Conservation (phyloP, 2,888 invertebrate genomes). For the Danaus chrysippus region DNA sequence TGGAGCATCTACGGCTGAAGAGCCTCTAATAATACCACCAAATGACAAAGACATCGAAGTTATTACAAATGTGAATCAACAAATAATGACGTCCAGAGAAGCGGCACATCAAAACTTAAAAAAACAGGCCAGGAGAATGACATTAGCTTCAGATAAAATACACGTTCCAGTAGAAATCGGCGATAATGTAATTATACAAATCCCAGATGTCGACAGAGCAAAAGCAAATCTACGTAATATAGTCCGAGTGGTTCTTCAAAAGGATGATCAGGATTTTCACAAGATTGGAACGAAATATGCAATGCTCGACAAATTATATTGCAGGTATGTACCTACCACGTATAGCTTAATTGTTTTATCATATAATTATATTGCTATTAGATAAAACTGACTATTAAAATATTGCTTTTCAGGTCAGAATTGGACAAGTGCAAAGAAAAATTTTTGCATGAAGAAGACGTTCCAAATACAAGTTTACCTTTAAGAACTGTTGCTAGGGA, state of each 20-base stretch:
- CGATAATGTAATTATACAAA: too few relatives aligned
- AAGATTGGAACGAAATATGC: conserved; percentile 7
- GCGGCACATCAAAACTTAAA: too few relatives aligned
- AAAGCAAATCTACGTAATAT: conserved; percentile 17
- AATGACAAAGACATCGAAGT: conserved; percentile 19
- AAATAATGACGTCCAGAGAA: conserved; percentile 10
- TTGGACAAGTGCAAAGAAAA: too few relatives aligned
- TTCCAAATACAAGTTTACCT: too few relatives aligned
- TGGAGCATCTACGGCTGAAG: conserved; percentile 13
- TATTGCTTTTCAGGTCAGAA: too few relatives aligned
- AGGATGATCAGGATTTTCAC: conserved; percentile 12
- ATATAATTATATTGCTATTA: conserved; percentile 8
- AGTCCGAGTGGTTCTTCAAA: conserved; percentile 10
- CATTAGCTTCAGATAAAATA: conserved; percentile 16
- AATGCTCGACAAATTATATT: conserved; percentile 13
- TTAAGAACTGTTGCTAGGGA: conserved; percentile 19
- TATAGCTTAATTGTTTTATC: conserved; percentile 9
- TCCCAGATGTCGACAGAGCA: too few relatives aligned
- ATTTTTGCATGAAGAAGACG: too few relatives aligned
- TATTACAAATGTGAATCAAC: conserved; percentile 18
- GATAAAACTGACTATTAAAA: conserved; percentile 8
- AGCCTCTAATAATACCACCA: conserved; percentile 11
- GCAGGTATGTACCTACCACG: conserved; percentile 8
- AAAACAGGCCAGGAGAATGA: conserved; percentile 21
- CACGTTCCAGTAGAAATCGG: conserved; percentile 13